Evolutionary conservation across 2,113 vertebrate genomes (phyloP).

Genomic region (Manacus vitellinus): DNA sequence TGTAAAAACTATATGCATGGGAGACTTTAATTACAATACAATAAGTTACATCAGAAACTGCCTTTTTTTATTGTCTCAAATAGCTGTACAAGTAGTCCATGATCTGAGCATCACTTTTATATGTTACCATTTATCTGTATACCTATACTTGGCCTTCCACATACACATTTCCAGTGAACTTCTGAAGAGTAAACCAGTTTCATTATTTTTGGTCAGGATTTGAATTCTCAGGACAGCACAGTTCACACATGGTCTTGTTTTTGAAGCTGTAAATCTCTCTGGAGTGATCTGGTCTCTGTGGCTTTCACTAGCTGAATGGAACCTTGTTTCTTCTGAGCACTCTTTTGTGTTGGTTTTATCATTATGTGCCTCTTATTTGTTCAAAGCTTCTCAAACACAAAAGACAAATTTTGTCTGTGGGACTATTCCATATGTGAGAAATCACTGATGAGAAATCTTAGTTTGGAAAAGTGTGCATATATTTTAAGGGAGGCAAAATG

Average conservation of each 20-base stretch:
- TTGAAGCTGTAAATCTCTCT: constrained; percentile 21
- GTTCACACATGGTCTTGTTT: neutral
- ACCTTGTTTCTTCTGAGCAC: neutral
- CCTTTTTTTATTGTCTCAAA: neutral
- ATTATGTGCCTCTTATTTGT: neutral
- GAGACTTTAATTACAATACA: neutral
- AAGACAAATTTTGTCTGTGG: neutral
- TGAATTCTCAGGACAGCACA: neutral
- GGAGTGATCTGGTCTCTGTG: neutral
- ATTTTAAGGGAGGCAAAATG: constrained; percentile 40
- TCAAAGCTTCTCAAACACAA: neutral
- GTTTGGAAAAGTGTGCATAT: neutral
- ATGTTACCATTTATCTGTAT: neutral
- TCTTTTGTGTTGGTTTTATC: constrained; percentile 8
- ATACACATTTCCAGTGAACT: neutral
- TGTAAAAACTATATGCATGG: neutral
- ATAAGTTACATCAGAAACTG: neutral
- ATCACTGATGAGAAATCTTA: neutral
- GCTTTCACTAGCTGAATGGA: neutral
- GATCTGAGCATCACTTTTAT: neutral
- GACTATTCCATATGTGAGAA: neutral
- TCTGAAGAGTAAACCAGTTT: neutral
- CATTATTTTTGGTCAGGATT: neutral
- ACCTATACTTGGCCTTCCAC: neutral
- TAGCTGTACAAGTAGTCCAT: neutral